Evolutionary conservation across 2,888 invertebrate species (phyloP).

Genomic region (Meiosimyza decipiens): DNA sequence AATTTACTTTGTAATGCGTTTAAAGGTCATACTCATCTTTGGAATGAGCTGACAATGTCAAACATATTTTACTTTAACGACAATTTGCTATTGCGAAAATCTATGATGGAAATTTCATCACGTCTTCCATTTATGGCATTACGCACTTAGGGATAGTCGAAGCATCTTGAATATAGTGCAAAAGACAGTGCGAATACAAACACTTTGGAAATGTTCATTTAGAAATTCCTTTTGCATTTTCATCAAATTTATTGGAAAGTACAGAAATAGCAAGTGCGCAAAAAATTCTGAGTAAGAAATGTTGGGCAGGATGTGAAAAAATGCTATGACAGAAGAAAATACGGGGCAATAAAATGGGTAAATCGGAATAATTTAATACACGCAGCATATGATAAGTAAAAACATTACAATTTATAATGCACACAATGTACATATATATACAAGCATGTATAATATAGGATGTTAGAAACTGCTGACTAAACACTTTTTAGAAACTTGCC

Average conservation of each 20-base stretch:
- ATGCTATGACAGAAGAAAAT: neutral
- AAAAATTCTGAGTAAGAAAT: neutral
- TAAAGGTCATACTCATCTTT: no score
- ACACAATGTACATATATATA: no score
- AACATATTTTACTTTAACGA: neutral
- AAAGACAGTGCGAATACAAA: neutral
- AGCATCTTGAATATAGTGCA: neutral
- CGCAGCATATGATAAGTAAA: no score
- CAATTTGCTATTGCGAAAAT: neutral
- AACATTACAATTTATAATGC: no score
- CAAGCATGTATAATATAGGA: no score
- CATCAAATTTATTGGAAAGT: neutral
- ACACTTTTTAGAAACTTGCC: no score
- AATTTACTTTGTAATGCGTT: no score
- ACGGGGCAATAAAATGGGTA: neutral
- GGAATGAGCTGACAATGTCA: neutral
- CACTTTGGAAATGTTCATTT: conserved; percentile 13
- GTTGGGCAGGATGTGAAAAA: neutral
- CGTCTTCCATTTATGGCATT: neutral
- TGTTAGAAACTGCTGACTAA: no score
- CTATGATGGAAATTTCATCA: neutral
- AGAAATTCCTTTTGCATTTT: conserved; percentile 9
- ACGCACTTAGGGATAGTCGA: no score
- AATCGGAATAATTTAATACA: no score
- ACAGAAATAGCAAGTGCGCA: neutral